Evolutionary conservation across 2,888 invertebrate genomes (phyloP).

Genomic region (Hypercompe scribonia): DNA sequence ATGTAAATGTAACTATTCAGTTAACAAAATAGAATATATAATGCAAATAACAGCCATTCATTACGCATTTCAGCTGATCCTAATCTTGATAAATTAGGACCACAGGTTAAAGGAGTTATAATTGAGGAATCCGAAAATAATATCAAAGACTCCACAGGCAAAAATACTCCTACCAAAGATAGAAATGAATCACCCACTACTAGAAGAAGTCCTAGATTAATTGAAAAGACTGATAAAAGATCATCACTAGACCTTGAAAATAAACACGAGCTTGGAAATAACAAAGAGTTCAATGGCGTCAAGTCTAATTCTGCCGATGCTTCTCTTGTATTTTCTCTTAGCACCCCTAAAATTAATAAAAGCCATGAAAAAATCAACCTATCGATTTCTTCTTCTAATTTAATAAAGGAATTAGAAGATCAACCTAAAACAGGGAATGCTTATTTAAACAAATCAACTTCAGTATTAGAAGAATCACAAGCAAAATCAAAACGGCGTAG

Average conservation of each 20-base stretch:
- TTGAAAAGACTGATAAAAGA: conserved; percentile 53
- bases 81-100: conserved; percentile 46
- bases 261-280: conserved; percentile 33
- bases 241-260: conserved; percentile 38
- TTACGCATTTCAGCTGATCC: conserved; percentile 55
- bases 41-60: background rate
- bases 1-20: too few species aligned
- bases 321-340: background rate
- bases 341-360: conserved; percentile 13
- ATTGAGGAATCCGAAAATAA: conserved; percentile 61
- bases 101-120: conserved; percentile 57
- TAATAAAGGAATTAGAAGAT: conserved; percentile 58
- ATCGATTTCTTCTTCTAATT: conserved; percentile 55
- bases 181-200: conserved; percentile 35
- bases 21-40: background rate
- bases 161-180: conserved; percentile 25
- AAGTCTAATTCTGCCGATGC: conserved; percentile 5
- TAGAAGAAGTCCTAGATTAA: conserved; percentile 60
- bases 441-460: conserved; percentile 66
- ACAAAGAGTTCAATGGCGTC: conserved; percentile 14
- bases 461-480: conserved; percentile 53
- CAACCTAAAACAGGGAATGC: conserved; percentile 46
- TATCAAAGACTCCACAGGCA: conserved; percentile 53
- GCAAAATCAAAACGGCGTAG: conserved; percentile 63
- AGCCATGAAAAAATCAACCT: conserved; percentile 41